Conservation (phyloP, 2,113 vertebrate genomes). For the Octodon degus region DNA sequence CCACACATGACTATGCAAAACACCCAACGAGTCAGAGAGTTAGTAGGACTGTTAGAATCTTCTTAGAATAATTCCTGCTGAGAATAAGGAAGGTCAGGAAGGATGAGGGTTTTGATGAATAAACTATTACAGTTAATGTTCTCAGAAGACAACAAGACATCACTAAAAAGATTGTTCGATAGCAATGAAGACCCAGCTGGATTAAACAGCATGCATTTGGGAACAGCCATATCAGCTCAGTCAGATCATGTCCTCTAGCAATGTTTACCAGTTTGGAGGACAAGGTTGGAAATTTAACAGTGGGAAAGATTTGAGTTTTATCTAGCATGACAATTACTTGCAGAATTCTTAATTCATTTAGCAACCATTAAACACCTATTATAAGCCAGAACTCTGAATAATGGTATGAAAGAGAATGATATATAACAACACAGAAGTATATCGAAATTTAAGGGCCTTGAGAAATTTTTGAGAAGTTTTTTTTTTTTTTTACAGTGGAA, state of each 20-base stretch:
- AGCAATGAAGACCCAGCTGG: slow-evolving; percentile 36
- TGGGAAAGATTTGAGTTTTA: slow-evolving; percentile 17
- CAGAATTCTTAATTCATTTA: not conserved
- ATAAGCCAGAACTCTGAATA: not conserved
- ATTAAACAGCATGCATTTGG: slow-evolving; percentile 18
- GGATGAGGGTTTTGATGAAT: not conserved
- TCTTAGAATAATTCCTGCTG: not conserved
- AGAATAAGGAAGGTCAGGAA: not conserved
- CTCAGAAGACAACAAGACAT: slow-evolving; percentile 15
- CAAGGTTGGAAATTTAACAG: not conserved
- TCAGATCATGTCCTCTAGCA: not conserved
- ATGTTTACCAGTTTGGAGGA: not conserved
- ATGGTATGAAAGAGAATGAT: not conserved
- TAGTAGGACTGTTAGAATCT: not conserved
- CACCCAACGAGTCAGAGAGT: not conserved
- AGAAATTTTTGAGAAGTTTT: not conserved
- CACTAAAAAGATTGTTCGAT: not conserved
- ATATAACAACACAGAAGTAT: not conserved
- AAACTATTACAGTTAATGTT: not conserved
- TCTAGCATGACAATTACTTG: not conserved
- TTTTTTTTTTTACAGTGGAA: not conserved
- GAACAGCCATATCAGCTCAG: not conserved
- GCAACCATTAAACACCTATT: not conserved
- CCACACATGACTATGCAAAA: not conserved
- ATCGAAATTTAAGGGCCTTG: not conserved